These are phyloP conservation scores for Brachionus asplanchnoidis DNA, from an alignment of 1,140 invertebrate genomes.

Conservation along the genomic window DNA sequence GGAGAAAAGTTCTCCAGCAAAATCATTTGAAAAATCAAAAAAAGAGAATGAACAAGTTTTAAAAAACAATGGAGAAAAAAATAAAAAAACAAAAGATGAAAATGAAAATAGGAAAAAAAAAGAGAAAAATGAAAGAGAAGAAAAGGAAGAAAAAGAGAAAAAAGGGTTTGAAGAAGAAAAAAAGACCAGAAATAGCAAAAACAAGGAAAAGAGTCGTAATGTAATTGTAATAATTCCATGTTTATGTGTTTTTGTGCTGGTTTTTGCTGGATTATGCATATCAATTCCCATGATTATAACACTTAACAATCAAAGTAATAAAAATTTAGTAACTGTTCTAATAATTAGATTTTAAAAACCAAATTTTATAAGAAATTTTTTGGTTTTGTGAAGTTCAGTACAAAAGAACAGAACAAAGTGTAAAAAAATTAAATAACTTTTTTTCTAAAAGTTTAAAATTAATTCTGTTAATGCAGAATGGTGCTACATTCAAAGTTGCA, in stretches of 20 bases:
- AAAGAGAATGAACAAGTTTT: too few relatives aligned
- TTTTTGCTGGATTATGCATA: not conserved
- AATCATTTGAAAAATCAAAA: too few relatives aligned
- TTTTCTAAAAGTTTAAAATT: too few relatives aligned
- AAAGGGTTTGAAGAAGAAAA: not conserved
- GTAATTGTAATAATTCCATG: not conserved
- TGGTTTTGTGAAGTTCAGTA: too few relatives aligned
- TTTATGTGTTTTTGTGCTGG: not conserved
- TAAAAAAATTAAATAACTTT: too few relatives aligned
- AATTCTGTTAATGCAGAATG: too few relatives aligned
- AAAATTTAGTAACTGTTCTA: not conserved
- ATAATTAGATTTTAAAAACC: not conserved
- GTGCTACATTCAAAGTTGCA: too few relatives aligned
- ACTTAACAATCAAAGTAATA: not conserved
- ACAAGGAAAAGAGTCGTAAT: not conserved
- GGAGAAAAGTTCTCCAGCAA: not conserved
- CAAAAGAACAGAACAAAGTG: too few relatives aligned
- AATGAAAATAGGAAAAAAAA: not conserved
- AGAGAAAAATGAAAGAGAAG: not conserved
- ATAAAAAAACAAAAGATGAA: not conserved
- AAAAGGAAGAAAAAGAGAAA: not conserved
- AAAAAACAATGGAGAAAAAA: not conserved
- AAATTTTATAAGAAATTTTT: too few relatives aligned
- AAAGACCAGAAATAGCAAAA: not conserved
- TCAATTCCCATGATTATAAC: not conserved